Conservation (phyloP, 1,140 invertebrate species). For the Colletes latitarsis region DNA sequence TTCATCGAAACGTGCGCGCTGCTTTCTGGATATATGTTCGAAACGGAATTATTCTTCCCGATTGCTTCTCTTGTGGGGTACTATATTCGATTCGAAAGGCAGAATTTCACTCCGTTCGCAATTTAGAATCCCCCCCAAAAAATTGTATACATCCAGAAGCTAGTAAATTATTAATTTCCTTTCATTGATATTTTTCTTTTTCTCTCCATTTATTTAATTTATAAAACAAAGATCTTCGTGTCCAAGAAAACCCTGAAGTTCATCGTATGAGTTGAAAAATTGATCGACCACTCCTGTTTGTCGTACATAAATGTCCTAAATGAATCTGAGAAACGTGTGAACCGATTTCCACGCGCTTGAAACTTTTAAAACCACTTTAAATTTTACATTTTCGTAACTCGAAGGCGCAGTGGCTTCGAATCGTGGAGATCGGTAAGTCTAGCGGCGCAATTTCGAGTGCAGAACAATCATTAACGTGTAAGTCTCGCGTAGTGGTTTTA, state of each 20-base stretch:
- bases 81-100: neutral
- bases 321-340: neutral
- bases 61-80: too few relatives aligned
- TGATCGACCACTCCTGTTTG: too few relatives aligned
- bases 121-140: too few relatives aligned
- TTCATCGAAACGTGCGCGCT: neutral
- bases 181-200: too few relatives aligned
- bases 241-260: neutral
- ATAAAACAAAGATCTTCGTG: neutral
- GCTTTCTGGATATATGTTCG: too few relatives aligned
- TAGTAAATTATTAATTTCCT: too few relatives aligned
- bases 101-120: too few relatives aligned
- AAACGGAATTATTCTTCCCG: too few relatives aligned
- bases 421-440: neutral
- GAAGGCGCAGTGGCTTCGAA: neutral
- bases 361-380: neutral
- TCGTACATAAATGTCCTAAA: neutral
- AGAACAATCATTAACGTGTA: constrained; percentile 56
- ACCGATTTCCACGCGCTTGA: neutral
- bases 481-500: neutral
- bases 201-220: neutral
- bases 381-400: neutral
- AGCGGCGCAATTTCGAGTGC: constrained; percentile 41
- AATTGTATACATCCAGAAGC: too few relatives aligned
- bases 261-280: neutral